phyloP scores from a whole-genome alignment of 2,888 invertebrate genomes.

The Trisateles emortualis region DNA sequence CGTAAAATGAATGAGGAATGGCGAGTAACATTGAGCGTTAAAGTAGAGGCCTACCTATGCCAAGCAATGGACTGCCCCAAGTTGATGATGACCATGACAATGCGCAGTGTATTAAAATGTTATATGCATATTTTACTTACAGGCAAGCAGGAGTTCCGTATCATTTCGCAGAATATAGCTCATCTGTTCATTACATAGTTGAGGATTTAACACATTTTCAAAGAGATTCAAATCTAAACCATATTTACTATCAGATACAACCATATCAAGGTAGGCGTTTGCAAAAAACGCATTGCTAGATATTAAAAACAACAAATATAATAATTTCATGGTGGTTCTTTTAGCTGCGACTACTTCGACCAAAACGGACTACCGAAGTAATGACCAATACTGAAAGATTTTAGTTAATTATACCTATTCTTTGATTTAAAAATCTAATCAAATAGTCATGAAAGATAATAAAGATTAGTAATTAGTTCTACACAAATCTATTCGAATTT shows the following conservation, averaged over 20 bases:
- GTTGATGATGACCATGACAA: too few species aligned
- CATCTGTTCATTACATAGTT: conserved; percentile 67
- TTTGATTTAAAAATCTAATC: conserved; percentile 9
- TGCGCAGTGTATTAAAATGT: too few species aligned
- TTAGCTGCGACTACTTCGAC: not conserved
- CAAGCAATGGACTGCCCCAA: too few species aligned
- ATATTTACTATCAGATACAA: conserved; percentile 47
- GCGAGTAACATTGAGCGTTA: too few species aligned
- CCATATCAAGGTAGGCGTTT: conserved; percentile 40
- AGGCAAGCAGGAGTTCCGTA: conserved; percentile 50
- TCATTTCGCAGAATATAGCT: conserved; percentile 53
- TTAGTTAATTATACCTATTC: not conserved
- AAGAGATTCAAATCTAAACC: conserved; percentile 65
- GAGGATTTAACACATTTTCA: conserved; percentile 63
- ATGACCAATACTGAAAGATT: not conserved
- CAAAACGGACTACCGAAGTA: not conserved
- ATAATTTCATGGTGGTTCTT: conserved; percentile 7
- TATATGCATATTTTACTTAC: conserved; percentile 58
- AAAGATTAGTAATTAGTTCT: not conserved
- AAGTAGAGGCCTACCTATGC: too few species aligned
- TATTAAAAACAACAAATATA: conserved; percentile 22
- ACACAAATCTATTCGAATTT: not conserved
- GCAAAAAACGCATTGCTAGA: conserved; percentile 3
- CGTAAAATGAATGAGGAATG: too few species aligned
- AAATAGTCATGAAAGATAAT: not conserved